These are phyloP conservation scores for Cephus nigrinus DNA, from an alignment of 2,888 invertebrate species.

Conservation along the genomic window DNA sequence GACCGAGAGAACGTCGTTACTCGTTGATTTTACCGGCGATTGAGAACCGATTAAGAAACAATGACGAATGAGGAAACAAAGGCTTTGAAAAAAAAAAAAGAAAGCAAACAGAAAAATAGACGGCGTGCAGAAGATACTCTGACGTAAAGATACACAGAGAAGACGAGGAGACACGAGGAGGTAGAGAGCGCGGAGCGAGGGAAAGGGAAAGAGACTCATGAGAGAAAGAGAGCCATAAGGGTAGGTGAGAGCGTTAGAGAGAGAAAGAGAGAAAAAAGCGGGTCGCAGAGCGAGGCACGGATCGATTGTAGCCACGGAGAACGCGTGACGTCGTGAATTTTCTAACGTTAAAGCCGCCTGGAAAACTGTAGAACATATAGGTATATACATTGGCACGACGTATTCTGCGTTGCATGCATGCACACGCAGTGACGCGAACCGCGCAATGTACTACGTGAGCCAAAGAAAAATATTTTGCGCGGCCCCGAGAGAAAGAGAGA, in stretches of 20 bases:
- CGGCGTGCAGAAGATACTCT: not conserved
- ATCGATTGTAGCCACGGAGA: not conserved
- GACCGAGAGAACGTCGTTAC: not conserved
- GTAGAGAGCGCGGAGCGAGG: not conserved
- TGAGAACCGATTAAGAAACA: not conserved
- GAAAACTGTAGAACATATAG: not conserved
- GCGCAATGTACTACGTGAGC: not conserved
- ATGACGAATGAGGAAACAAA: not conserved
- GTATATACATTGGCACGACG: not conserved
- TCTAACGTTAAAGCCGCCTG: not conserved
- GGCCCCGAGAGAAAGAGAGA: not conserved
- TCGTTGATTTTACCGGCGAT: not conserved
- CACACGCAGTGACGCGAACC: not conserved
- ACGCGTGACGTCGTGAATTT: not conserved
- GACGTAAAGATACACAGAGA: not conserved
- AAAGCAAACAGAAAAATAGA: not conserved
- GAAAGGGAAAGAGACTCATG: slow-evolving; percentile 14
- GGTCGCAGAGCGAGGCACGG: not conserved
- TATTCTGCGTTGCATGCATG: not conserved
- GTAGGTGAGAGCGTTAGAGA: not conserved
- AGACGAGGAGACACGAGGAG: not conserved
- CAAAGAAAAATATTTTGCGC: not conserved
- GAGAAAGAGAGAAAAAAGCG: not conserved
- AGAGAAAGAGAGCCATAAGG: slow-evolving; percentile 5
- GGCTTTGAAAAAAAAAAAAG: not conserved